phyloP scores from a whole-genome alignment of 2,113 vertebrate genomes.

The Poeciliopsis turrubarensis region DNA sequence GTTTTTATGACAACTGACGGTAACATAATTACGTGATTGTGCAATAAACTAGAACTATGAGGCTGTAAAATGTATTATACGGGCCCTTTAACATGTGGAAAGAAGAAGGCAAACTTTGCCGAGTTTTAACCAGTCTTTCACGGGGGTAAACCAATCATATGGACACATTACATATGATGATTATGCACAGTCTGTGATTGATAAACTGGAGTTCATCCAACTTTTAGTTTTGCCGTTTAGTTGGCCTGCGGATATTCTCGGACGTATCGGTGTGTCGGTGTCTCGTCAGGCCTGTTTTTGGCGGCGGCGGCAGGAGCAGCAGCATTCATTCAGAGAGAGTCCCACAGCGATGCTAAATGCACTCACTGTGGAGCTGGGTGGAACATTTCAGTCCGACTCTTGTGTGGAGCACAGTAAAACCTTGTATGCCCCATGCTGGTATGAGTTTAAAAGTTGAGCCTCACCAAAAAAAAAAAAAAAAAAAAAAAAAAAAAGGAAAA shows the following conservation, averaged over 20 bases:
- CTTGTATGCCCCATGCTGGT: constrained; percentile 51
- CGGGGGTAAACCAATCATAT: too few relatives aligned
- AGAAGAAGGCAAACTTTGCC: too few relatives aligned
- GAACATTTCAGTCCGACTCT: constrained; percentile 42
- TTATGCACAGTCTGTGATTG: too few relatives aligned
- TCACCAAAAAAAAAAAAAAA: too few relatives aligned
- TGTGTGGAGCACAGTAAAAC: constrained; percentile 45
- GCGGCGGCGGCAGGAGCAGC: constrained; percentile 23
- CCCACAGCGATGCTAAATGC: constrained; percentile 38
- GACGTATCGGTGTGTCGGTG: constrained; percentile 42
- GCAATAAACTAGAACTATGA: too few relatives aligned
- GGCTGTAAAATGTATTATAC: too few relatives aligned
- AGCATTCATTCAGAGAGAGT: constrained; percentile 49
- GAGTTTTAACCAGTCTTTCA: too few relatives aligned
- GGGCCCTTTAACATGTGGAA: too few relatives aligned
- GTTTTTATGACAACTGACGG: too few relatives aligned
- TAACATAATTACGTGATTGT: too few relatives aligned
- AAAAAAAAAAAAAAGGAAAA: constrained; percentile 35
- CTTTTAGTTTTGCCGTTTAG: not conserved
- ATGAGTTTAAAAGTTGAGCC: constrained; percentile 27
- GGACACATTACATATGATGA: too few relatives aligned
- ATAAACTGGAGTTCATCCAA: not conserved
- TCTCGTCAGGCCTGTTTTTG: constrained; percentile 45
- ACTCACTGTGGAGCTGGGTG: constrained; percentile 34
- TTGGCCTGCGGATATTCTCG: not conserved